These are phyloP conservation scores for Tragelaphus eurycerus DNA, from an alignment of 2,797 vertebrate genomes.

Conservation along the genomic window DNA sequence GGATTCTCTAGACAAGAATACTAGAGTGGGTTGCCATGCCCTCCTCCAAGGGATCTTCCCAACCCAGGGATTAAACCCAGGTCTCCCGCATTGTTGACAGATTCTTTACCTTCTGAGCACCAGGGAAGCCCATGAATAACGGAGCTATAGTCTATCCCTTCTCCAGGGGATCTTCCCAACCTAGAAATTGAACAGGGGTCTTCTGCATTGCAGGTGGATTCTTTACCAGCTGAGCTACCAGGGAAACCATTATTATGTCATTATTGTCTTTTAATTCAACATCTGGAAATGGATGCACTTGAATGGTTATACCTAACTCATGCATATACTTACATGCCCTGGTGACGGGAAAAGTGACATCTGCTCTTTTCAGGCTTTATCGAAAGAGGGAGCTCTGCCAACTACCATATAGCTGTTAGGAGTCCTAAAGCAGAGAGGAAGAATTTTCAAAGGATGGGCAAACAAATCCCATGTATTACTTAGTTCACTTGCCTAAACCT, in stretches of 20 bases:
- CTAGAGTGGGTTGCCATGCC: background rate
- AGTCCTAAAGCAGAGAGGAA: background rate
- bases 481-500: background rate
- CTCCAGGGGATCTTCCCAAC: background rate
- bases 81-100: background rate
- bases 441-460: background rate
- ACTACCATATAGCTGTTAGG: background rate
- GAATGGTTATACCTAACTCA: background rate
- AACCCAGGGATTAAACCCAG: background rate
- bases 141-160: background rate
- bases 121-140: background rate
- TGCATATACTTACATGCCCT: background rate
- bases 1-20: background rate
- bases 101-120: background rate
- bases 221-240: background rate
- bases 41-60: background rate
- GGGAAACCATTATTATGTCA: background rate
- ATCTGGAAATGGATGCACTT: background rate
- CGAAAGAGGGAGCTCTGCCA: background rate
- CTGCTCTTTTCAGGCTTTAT: background rate
- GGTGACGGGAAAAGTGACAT: background rate
- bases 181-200: background rate
- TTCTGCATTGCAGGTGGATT: too few relatives aligned
- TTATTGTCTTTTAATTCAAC: background rate
- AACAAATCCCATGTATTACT: background rate